A percentile compares a stretch with the other conserved stretches of the same genome.
These are phyloP conservation scores for Channa argus DNA, from an alignment of 2,113 vertebrate genomes.

Conservation along the genomic window DNA sequence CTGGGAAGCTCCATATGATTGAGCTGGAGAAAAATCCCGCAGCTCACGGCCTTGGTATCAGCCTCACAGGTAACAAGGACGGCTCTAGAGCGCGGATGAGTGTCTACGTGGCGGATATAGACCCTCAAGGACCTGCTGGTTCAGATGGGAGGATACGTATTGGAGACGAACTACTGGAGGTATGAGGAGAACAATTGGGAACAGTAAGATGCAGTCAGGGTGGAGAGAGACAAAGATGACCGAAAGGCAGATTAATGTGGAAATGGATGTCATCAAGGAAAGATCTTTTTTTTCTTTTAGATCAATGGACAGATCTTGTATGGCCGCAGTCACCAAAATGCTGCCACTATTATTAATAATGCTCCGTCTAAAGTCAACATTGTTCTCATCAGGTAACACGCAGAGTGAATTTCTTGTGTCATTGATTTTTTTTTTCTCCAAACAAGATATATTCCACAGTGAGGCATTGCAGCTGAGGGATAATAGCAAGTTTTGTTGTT, in stretches of 20 bases:
- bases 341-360: constrained; percentile 90
- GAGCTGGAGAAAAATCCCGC: constrained; percentile 90
- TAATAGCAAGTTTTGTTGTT: constrained; percentile 3
- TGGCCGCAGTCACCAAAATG: constrained; percentile 93
- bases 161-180: constrained; percentile 96
- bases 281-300: constrained; percentile 74
- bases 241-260: constrained; percentile 27
- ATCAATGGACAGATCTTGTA: constrained; percentile 97
- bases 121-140: constrained; percentile 91
- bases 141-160: constrained; percentile 90
- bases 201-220: neutral
- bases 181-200: constrained; percentile 63
- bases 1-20: constrained; percentile 91
- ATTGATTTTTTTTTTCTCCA: neutral
- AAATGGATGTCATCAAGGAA: neutral
- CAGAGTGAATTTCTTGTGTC: neutral
- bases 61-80: constrained; percentile 91
- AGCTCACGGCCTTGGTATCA: constrained; percentile 88
- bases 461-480: neutral
- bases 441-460: neutral
- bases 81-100: constrained; percentile 90
- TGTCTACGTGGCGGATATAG: constrained; percentile 91
- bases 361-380: constrained; percentile 92
- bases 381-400: constrained; percentile 90
- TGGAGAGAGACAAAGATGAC: constrained; percentile 7